Evolutionary conservation across 2,797 vertebrate species (phyloP).

Genomic region (Pseudocheirus occidentalis): DNA sequence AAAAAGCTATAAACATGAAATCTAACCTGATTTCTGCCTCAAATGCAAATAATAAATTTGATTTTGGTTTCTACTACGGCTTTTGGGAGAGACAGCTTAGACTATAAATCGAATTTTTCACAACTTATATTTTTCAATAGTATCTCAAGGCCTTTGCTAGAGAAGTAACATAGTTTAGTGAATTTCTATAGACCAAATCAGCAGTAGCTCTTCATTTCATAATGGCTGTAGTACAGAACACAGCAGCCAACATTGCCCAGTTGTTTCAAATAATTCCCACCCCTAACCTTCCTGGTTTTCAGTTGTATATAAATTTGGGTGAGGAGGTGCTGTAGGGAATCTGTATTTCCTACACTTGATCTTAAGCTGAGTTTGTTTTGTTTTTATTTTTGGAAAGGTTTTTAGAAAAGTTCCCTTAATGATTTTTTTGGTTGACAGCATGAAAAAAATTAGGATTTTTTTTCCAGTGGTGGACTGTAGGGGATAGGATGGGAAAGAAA

Average conservation of each 20-base stretch:
- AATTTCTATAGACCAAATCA: background rate
- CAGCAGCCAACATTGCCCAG: slow-evolving; percentile 38
- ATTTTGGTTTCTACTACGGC: background rate
- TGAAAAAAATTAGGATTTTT: slow-evolving; percentile 61
- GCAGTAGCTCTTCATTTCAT: slow-evolving; percentile 1
- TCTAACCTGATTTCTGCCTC: background rate
- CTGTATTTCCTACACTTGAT: slow-evolving; percentile 62
- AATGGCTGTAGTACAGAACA: background rate
- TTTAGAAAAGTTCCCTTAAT: slow-evolving; percentile 42
- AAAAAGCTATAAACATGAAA: background rate
- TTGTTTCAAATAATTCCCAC: slow-evolving; percentile 11
- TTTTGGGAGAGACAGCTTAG: background rate
- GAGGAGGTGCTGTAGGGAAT: slow-evolving; percentile 33
- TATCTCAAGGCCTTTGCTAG: background rate
- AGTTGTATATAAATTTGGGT: slow-evolving; percentile 46
- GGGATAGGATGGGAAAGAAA: slow-evolving; percentile 52
- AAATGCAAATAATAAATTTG: background rate
- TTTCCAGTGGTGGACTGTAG: slow-evolving; percentile 28
- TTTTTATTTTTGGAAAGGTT: slow-evolving; percentile 74
- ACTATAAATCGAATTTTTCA: background rate
- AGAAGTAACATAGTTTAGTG: background rate
- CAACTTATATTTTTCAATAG: background rate
- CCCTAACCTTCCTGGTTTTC: slow-evolving; percentile 33
- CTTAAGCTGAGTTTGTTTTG: slow-evolving; percentile 59
- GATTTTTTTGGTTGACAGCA: slow-evolving; percentile 54